phyloP scores from a whole-genome alignment of 2,113 vertebrate species.

The Elephas maximus region DNA sequence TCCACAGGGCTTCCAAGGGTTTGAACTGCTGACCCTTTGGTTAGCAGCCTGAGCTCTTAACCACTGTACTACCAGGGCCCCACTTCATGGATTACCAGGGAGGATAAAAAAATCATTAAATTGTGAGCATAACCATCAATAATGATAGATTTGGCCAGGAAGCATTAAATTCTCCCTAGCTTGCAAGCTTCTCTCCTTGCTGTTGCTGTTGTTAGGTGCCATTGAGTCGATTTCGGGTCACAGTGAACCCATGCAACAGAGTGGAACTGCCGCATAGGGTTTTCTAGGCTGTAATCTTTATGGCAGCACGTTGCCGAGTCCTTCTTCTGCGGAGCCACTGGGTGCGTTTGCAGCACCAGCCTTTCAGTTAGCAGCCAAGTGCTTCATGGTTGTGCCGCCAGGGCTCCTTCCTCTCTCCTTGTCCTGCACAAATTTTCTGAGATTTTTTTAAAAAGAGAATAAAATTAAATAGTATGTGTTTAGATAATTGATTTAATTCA shows the following conservation, averaged over 20 bases:
- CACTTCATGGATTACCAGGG: not conserved
- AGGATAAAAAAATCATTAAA: not conserved
- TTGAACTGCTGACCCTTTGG: too few species aligned
- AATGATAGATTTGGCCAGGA: not conserved
- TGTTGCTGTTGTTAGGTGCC: not conserved
- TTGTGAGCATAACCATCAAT: not conserved
- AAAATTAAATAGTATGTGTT: not conserved
- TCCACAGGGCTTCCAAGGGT: too few species aligned
- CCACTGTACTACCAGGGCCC: too few species aligned
- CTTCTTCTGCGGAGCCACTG: not conserved
- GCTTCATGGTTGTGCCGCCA: not conserved
- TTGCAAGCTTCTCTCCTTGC: not conserved
- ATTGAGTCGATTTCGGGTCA: not conserved
- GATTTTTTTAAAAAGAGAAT: constrained; percentile 22
- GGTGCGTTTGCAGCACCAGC: not conserved
- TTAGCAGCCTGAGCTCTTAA: too few species aligned
- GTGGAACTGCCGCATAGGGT: not conserved
- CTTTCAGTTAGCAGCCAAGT: not conserved
- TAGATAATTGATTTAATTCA: constrained; percentile 7
- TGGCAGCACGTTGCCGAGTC: not conserved
- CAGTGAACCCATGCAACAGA: not conserved
- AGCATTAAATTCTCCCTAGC: not conserved
- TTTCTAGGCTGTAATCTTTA: not conserved
- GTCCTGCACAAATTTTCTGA: not conserved
- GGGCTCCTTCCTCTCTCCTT: not conserved